phyloP scores from a whole-genome alignment of 2,113 vertebrate genomes.

The Anoura caudifer region DNA sequence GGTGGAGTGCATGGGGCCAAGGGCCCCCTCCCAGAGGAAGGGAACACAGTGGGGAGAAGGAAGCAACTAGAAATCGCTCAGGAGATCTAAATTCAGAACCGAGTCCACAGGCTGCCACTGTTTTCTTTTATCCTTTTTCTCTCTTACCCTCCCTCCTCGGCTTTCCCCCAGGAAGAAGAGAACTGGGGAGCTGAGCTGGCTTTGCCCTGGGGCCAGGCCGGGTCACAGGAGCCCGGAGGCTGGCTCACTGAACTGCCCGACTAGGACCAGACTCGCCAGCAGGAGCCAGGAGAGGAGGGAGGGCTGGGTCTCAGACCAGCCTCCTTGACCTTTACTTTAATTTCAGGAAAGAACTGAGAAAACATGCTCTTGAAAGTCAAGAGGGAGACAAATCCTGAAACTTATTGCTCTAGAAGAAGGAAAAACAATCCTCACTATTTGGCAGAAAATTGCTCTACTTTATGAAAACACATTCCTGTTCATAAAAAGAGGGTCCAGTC shows the following conservation, averaged over 20 bases:
- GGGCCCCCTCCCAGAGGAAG: neutral
- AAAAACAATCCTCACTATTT: constrained; percentile 59
- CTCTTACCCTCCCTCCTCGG: neutral
- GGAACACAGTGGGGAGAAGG: neutral
- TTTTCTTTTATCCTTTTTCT: neutral
- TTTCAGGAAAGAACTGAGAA: constrained; percentile 68
- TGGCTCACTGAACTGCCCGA: neutral
- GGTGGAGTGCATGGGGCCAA: neutral
- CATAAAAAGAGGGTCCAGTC: neutral
- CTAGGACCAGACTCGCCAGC: no score
- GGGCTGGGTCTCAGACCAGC: constrained; percentile 27
- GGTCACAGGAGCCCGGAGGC: neutral
- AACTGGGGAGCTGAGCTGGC: neutral
- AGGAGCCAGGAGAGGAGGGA: neutral
- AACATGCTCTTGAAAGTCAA: constrained; percentile 64
- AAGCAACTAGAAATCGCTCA: neutral
- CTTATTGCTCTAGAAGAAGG: constrained; percentile 60
- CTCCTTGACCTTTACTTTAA: constrained; percentile 75
- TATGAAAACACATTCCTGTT: constrained; percentile 31
- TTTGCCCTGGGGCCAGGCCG: neutral
- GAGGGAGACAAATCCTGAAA: constrained; percentile 62
- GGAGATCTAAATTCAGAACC: neutral
- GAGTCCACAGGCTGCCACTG: neutral
- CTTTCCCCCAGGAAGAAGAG: neutral
- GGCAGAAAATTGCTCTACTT: constrained; percentile 27